Evolutionary conservation across 2,888 invertebrate species (phyloP), one percentile per base, ranked within the genome.

Genomic region (Tryphoninae sp.): DNA sequence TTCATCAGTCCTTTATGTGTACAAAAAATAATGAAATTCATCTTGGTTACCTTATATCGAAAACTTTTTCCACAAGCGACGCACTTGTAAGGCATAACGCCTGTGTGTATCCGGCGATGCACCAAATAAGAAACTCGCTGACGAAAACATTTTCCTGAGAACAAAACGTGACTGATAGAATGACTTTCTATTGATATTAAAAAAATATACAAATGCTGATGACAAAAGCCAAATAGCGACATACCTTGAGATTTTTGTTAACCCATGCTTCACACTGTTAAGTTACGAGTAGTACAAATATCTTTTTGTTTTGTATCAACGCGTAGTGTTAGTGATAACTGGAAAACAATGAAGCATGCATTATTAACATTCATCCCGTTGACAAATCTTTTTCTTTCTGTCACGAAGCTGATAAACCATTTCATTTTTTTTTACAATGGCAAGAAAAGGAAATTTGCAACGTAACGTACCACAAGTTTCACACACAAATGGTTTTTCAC

Each of bases 41-140:
- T 42, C 69, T 78, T 62, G 62, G 82, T 85, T 89, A 95, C 95
- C 94, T 97, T 97, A 87, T 97, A 97, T 80, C 97, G 94, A 90
- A 97, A 97, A 88, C 94, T 95, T 93, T 96, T 96, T 72, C 96
- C 94, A 89, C 97, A 97, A 7, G 95, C 94, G 59, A 95, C 95
- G 88, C 97, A 97, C 91, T 95, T 96, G 89, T 97, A 97, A 0
- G 97, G 97, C 96, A 97, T 96, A 0, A 94, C 96, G 45, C 97
- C 97, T 0, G 97, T 96, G 87, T 97, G 97, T 85, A 97, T 97
- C 84, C 97, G 94, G 82, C 95, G 94, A 90, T 97, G 97, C 0
- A 97, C 97, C 88, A 97, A 93, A 91, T 97, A 97, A 0, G 97
- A 97, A 13, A 97, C 97, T 78, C 97, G 92, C 90, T 97, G 97